These are phyloP conservation scores for Ellobium chinense DNA, from an alignment of 2,888 invertebrate species.

Conservation along the genomic window DNA sequence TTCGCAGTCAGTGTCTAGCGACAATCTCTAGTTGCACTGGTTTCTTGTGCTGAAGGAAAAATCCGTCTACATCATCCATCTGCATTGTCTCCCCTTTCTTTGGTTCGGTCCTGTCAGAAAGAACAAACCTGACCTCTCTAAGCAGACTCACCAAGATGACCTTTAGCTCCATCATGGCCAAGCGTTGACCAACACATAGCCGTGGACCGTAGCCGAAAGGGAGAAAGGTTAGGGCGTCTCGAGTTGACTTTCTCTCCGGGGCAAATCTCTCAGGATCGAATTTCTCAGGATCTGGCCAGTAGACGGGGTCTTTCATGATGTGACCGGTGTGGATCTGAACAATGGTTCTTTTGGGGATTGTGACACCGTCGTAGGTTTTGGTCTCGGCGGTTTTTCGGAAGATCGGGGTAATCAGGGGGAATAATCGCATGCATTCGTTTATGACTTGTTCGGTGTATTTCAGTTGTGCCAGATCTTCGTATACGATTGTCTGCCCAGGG, in stretches of 20 bases:
- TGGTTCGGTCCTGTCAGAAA: neutral
- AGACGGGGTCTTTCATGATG: constrained; percentile 5
- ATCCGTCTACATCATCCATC: neutral
- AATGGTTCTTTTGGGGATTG: neutral
- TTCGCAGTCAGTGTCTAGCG: neutral
- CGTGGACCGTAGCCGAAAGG: constrained; percentile 6
- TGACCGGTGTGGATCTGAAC: neutral
- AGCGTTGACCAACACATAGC: neutral
- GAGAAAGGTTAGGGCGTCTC: neutral
- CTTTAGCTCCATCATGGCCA: constrained; percentile 13
- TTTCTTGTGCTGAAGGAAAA: neutral
- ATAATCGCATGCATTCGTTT: constrained; percentile 7
- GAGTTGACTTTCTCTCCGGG: neutral
- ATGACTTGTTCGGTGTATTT: constrained; percentile 13
- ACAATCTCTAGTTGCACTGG: neutral
- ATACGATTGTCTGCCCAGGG: neutral
- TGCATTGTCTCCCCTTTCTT: neutral
- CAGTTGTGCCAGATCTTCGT: neutral
- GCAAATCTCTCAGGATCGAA: constrained; percentile 15
- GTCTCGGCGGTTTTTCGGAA: neutral
- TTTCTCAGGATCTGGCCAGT: constrained; percentile 5
- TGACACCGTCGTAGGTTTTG: neutral
- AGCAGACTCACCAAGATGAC: neutral
- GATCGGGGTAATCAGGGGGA: neutral
- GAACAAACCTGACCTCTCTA: neutral